Evolutionary conservation across 2,888 invertebrate genomes (phyloP), one percentile per base, ranked within the genome.

Genomic region (Drosophila borborema): DNA sequence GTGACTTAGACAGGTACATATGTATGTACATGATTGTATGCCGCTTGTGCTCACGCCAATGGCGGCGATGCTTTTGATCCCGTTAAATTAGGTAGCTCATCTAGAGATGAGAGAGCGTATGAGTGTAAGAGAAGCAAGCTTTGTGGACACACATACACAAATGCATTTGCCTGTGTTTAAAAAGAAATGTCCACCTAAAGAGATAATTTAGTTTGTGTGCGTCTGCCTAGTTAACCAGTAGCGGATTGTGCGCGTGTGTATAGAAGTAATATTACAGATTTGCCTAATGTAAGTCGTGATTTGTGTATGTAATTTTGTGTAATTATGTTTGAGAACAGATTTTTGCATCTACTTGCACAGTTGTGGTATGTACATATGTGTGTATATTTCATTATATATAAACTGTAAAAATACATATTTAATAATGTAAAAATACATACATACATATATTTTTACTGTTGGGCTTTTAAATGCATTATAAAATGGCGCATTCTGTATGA

Each of bases 31-130:
- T 28, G 6, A 28, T 1, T n/a, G 31, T n/a, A 5, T 49, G 31
- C 1, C 5, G 49, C 31, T 8, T 28, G 9, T 16, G 28, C 49
- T 34, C 18, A 48, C 6, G 7, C 16, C 18, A 49, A 43, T 56
- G 56, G 10, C 28, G 18, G 18, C 31, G 31, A 16, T 58, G 56
- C 56, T 58, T 58, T 58, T 43, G 20, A 58, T 58, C 56, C 56
- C 56, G 56, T 45, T 55, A 41, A 12, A 7, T 41, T 31, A 5
- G 6, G 2, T n/a, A 10, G 31, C 1, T 14, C 28, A 16, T 14
- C 41, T 12, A 18, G 28, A 14, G 20, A 20, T 20, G 20, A 4
- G 31, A 55, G 41, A 43, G 43, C 6, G 28, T 28, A 28, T 31
- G 8, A 2, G 8, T 16, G 16, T 10, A n/a, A 1, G n/a, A 49